Evolutionary conservation across 1,140 invertebrate species (phyloP).

Genomic region (Sitophilus oryzae): DNA sequence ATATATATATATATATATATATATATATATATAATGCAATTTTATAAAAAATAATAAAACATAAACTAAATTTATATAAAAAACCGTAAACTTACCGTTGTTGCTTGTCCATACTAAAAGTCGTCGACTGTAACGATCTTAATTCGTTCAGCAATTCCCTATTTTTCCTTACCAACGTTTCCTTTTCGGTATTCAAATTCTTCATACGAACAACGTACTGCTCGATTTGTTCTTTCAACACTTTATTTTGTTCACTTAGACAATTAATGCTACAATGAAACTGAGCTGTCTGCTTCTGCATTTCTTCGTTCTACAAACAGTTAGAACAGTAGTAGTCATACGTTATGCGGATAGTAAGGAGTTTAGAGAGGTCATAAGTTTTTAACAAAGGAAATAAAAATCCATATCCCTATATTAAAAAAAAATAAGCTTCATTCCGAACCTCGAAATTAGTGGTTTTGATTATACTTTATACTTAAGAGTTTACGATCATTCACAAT

Average conservation of each 20-base stretch:
- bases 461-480: no score
- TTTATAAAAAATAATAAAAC: no score
- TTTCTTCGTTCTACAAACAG: constrained; percentile 30
- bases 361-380: no score
- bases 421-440: no score
- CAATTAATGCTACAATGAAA: constrained; percentile 20
- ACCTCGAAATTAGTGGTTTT: no score
- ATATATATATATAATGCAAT: background rate
- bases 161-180: constrained; percentile 28
- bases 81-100: constrained; percentile 16
- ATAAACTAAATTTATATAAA: no score
- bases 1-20: background rate
- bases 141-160: constrained; percentile 28
- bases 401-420: no score
- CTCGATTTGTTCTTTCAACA: constrained; percentile 28
- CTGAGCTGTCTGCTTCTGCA: constrained; percentile 22
- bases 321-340: background rate
- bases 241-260: constrained; percentile 27
- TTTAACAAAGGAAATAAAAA: no score
- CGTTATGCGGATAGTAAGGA: no score
- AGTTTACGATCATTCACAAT: no score
- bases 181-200: constrained; percentile 30
- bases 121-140: constrained; percentile 25
- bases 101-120: constrained; percentile 12
- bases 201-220: constrained; percentile 31